Evolutionary conservation across 1,140 invertebrate genomes (phyloP).

Genomic region (Hylyphantes graminicola): DNA sequence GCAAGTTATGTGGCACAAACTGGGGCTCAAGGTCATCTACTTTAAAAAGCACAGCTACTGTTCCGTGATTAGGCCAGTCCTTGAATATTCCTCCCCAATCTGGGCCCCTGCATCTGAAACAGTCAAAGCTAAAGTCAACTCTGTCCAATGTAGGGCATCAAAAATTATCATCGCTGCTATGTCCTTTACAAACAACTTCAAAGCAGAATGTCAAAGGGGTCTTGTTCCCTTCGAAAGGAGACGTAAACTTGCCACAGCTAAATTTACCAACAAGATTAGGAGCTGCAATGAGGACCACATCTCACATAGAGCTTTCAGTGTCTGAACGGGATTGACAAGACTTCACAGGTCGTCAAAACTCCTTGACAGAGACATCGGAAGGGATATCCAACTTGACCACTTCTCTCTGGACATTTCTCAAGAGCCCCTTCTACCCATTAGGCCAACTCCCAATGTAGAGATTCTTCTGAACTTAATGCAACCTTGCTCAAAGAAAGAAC

Average conservation of each 20-base stretch:
- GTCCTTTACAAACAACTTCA: not conserved
- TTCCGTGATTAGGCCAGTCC: not conserved
- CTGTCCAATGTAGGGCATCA: too few species aligned
- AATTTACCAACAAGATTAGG: not conserved
- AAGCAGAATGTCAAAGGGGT: not conserved
- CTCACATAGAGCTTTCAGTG: slow-evolving; percentile 7
- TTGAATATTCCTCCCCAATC: not conserved
- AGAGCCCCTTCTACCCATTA: not conserved
- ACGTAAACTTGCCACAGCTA: not conserved
- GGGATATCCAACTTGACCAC: not conserved
- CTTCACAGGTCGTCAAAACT: not conserved
- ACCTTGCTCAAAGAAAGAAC: not conserved
- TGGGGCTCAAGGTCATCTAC: too few species aligned
- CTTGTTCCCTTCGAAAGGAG: not conserved
- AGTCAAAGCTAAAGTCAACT: too few species aligned
- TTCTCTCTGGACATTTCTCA: not conserved
- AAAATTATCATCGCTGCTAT: too few species aligned
- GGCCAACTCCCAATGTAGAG: not conserved
- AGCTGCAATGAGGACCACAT: slow-evolving; percentile 6
- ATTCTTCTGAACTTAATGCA: not conserved
- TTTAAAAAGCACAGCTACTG: not conserved
- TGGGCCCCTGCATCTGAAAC: not conserved
- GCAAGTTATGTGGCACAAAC: too few species aligned
- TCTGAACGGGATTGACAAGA: not conserved
- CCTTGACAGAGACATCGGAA: not conserved